Evolutionary conservation across 2,888 invertebrate genomes (phyloP).

Genomic region (Argyra leucocephala): DNA sequence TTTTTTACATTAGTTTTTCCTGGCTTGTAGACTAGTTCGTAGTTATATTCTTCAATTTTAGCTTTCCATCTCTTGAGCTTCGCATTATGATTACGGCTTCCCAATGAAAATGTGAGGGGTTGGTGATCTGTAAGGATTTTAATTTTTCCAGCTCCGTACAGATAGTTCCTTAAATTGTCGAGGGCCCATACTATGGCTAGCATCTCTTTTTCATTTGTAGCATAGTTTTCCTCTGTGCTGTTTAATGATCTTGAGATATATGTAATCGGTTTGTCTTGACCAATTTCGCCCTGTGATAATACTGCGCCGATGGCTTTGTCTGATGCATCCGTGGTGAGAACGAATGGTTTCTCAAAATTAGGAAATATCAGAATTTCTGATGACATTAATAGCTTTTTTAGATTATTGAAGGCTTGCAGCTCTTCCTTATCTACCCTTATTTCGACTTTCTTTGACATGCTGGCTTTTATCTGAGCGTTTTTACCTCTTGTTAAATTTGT

Average conservation of each 20-base stretch:
- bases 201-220: constrained; percentile 20
- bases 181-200: constrained; percentile 20
- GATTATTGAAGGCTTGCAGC: neutral
- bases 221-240: constrained; percentile 8
- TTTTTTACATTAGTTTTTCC: no score
- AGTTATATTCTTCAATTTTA: no score
- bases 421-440: neutral
- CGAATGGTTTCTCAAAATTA: constrained; percentile 12
- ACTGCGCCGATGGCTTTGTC: constrained; percentile 12
- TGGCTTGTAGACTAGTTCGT: no score
- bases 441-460: neutral
- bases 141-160: constrained; percentile 22
- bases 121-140: no score
- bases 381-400: constrained; percentile 14
- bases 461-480: constrained; percentile 15
- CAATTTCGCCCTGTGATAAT: neutral
- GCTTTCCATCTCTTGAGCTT: no score
- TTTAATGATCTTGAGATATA: constrained; percentile 1
- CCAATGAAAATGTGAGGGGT: no score
- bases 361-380: no score
- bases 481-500: constrained; percentile 16
- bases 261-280: no score
- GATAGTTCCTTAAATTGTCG: constrained; percentile 19
- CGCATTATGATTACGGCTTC: no score
- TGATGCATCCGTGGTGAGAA: constrained; percentile 15